Conservation (phyloP, 2,888 invertebrate genomes). For the Dexiosoma caninum region DNA sequence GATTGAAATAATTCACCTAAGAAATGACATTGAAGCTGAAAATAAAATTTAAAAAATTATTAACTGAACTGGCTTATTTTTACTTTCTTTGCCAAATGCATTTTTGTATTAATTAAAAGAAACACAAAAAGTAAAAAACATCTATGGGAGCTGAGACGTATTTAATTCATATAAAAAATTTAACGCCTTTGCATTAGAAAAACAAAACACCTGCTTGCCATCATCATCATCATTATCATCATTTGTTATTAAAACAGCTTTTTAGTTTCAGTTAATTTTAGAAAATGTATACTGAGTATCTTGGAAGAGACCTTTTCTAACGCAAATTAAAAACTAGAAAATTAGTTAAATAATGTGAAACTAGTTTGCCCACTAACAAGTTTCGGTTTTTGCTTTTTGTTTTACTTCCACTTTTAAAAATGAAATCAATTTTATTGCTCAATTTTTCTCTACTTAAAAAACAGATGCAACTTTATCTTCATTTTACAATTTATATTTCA, state of each 20-base stretch:
- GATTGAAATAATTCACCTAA: too few species aligned
- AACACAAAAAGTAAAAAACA: too few species aligned
- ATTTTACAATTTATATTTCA: background rate
- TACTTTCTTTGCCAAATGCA: too few species aligned
- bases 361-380: constrained; percentile 4
- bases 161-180: too few species aligned
- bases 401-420: background rate
- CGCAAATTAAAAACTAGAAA: background rate
- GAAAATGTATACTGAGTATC: background rate
- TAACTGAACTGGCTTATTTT: too few species aligned
- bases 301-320: background rate
- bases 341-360: constrained; percentile 2
- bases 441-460: background rate
- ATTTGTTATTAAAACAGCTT: background rate
- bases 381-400: background rate
- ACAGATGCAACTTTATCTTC: background rate
- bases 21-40: too few species aligned
- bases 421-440: background rate
- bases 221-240: background rate
- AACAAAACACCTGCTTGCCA: background rate
- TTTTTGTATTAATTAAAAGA: too few species aligned
- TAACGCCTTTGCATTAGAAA: background rate
- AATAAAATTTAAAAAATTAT: too few species aligned
- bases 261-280: constrained; percentile 1
- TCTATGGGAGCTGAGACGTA: too few species aligned